A percentile compares a stretch with the other conserved stretches of the same genome.
These are phyloP conservation scores for Drosophila seclusa DNA, from an alignment of 2,888 invertebrate species.

Conservation along the genomic window DNA sequence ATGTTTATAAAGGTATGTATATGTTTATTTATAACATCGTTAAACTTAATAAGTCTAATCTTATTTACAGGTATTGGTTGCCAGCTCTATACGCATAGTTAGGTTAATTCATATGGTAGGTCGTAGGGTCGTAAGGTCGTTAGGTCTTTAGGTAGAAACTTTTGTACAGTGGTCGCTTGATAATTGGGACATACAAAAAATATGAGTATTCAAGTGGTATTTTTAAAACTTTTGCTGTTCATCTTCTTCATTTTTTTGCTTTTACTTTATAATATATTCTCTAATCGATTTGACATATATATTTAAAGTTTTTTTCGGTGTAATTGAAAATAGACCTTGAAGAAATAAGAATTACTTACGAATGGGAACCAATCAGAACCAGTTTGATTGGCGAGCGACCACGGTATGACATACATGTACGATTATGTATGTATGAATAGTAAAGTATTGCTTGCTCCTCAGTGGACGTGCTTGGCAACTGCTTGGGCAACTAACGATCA, in stretches of 20 bases:
- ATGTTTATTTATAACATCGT: conserved; percentile 41
- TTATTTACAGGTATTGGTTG: conserved; percentile 77
- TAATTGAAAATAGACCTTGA: neutral
- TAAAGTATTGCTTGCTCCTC: conserved; percentile 7
- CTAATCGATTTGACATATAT: neutral
- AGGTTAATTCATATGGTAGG: conserved; percentile 44
- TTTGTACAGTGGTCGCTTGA: conserved; percentile 13
- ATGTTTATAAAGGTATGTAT: conserved; percentile 13
- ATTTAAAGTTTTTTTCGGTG: neutral
- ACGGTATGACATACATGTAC: conserved; percentile 7
- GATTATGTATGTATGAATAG: neutral
- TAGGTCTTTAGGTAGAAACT: conserved; percentile 4
- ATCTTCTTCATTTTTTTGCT: neutral
- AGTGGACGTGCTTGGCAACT: conserved; percentile 20
- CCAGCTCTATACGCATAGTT: conserved; percentile 55
- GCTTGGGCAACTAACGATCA: conserved; percentile 26
- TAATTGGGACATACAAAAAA: neutral
- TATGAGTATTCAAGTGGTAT: neutral
- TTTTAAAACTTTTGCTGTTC: neutral
- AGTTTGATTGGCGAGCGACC: conserved; percentile 1
- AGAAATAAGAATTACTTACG: neutral
- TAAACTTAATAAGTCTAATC: conserved; percentile 75
- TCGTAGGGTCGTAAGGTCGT: conserved; percentile 9
- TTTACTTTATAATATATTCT: neutral
- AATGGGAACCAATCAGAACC: neutral